Conservation (phyloP, 2,113 vertebrate species). For the Alouatta palliata region DNA sequence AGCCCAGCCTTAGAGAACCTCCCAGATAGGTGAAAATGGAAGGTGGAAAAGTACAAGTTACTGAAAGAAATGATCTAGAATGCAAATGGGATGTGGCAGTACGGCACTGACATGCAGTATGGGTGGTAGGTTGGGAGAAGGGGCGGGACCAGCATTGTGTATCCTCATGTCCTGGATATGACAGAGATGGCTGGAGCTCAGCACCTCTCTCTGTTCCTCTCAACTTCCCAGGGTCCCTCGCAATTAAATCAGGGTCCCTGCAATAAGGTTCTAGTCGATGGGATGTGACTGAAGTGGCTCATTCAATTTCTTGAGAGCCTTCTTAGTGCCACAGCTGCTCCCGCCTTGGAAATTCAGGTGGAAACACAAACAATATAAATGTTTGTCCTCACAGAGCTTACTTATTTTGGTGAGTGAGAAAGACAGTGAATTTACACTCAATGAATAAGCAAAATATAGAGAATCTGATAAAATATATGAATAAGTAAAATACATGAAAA, state of each 20-base stretch:
- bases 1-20: accelerated
- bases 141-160: accelerated
- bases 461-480: background rate
- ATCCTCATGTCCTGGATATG: accelerated
- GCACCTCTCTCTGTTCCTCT: background rate
- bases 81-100: accelerated
- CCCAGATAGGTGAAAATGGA: background rate
- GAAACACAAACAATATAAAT: background rate
- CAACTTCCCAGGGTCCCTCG: background rate
- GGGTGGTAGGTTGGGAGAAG: accelerated
- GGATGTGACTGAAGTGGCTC: accelerated
- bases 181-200: accelerated
- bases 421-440: background rate
- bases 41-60: background rate
- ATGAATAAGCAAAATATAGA: background rate
- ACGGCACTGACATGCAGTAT: accelerated
- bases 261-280: accelerated
- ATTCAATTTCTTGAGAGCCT: background rate
- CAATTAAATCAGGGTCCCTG: accelerated
- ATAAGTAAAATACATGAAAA: background rate
- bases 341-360: background rate
- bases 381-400: background rate
- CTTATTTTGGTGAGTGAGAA: background rate
- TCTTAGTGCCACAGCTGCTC: background rate
- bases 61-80: background rate